Percentiles rank a stretch among this genome's conserved stretches.
These are phyloP conservation scores for Vollenhovia emeryi DNA, from an alignment of 1,140 invertebrate genomes.

Conservation along the genomic window DNA sequence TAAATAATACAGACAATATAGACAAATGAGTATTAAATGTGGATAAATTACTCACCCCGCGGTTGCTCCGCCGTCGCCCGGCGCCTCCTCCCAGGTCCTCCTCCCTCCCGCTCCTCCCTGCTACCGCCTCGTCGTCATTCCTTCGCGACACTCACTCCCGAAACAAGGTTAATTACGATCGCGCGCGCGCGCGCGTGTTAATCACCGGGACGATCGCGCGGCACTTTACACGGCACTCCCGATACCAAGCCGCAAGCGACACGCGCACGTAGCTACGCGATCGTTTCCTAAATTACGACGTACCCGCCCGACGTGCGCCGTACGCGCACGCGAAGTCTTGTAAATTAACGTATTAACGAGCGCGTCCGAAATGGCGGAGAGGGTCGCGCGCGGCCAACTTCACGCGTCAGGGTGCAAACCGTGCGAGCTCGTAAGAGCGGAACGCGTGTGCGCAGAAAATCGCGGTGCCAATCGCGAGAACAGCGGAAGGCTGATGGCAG, in stretches of 20 bases:
- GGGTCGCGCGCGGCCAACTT: not conserved
- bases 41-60: not conserved
- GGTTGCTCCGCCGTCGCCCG: not conserved
- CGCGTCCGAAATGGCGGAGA: not conserved
- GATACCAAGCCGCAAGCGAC: not conserved
- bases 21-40: not conserved
- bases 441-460: too few relatives aligned
- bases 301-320: not conserved
- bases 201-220: not conserved
- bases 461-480: too few relatives aligned
- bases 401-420: too few relatives aligned
- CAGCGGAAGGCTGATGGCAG: too few relatives aligned
- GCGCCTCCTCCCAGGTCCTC: too few relatives aligned
- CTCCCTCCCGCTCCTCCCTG: not conserved
- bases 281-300: not conserved
- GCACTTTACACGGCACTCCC: not conserved
- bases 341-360: not conserved
- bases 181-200: not conserved
- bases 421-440: too few relatives aligned
- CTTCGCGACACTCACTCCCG: not conserved
- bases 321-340: not conserved
- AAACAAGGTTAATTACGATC: slow-evolving; percentile 12
- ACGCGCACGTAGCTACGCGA: not conserved
- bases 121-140: not conserved
- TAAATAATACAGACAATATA: not conserved